phyloP scores from a whole-genome alignment of 2,797 vertebrate genomes.

The Pseudotriccus pelzelni region DNA sequence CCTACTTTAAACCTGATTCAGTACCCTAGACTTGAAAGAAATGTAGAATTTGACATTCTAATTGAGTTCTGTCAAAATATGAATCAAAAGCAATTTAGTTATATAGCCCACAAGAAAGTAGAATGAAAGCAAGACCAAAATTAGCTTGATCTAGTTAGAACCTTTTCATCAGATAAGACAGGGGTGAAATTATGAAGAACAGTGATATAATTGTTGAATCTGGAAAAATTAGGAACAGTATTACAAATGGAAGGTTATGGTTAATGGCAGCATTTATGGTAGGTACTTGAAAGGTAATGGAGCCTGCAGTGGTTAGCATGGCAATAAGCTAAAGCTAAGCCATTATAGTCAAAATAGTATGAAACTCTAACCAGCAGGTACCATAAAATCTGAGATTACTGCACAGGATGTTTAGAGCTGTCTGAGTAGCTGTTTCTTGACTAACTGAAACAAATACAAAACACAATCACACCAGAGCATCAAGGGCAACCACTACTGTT shows the following conservation, averaged over 20 bases:
- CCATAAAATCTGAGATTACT: constrained; percentile 1
- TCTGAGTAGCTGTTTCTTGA: not conserved
- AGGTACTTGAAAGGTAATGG: constrained; percentile 17
- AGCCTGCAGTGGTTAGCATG: constrained; percentile 12
- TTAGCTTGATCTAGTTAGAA: not conserved
- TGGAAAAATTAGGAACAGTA: not conserved
- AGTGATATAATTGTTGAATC: not conserved
- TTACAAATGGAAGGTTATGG: not conserved
- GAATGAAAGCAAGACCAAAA: not conserved
- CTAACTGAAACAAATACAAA: not conserved
- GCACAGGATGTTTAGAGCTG: not conserved
- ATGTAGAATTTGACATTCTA: not conserved
- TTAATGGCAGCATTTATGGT: not conserved
- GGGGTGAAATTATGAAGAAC: not conserved
- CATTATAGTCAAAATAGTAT: not conserved
- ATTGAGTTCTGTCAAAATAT: not conserved
- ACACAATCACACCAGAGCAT: not conserved
- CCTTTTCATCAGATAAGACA: not conserved
- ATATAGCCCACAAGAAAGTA: not conserved
- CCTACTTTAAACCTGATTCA: not conserved
- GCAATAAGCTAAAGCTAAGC: not conserved
- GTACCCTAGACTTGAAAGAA: not conserved
- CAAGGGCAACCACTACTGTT: not conserved
- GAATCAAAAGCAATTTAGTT: not conserved
- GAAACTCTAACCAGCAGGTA: not conserved